Percentiles rank a stretch among this genome's conserved stretches.
These are phyloP conservation scores for Scelioninae gen. 2 DNA, from an alignment of 2,888 invertebrate genomes.

Conservation along the genomic window DNA sequence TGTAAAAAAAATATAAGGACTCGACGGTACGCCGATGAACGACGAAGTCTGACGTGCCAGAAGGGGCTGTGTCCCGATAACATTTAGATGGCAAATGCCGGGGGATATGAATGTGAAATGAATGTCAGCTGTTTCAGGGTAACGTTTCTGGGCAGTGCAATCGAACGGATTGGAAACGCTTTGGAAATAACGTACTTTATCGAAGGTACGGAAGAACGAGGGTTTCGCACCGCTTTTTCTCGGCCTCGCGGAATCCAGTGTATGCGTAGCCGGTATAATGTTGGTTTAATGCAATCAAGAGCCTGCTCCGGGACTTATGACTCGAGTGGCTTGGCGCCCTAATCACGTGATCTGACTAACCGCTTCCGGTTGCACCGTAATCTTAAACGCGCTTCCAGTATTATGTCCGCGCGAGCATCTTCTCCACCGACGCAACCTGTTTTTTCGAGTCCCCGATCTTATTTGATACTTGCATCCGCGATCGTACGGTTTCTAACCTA, in stretches of 20 bases:
- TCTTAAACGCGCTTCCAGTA: constrained; percentile 67
- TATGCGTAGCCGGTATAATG: constrained; percentile 46
- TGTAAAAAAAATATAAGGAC: too few species aligned
- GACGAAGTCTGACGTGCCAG: too few species aligned
- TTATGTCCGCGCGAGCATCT: constrained; percentile 66
- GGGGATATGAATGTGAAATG: too few species aligned
- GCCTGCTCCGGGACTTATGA: constrained; percentile 47
- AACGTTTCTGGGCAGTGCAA: too few species aligned
- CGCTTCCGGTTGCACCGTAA: constrained; percentile 70
- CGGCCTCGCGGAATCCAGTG: constrained; percentile 41
- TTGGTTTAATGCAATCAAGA: constrained; percentile 52
- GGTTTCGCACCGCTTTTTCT: constrained; percentile 51
- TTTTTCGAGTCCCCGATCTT: constrained; percentile 20
- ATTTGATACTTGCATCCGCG: constrained; percentile 1
- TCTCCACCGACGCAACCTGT: constrained; percentile 37
- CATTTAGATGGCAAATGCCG: too few species aligned
- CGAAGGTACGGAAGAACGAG: too few species aligned
- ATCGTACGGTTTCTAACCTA: background rate
- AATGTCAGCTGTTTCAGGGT: too few species aligned
- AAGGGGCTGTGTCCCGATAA: too few species aligned
- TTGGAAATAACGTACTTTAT: too few species aligned
- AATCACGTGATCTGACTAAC: constrained; percentile 73
- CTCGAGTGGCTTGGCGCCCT: constrained; percentile 56
- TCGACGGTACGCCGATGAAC: too few species aligned
- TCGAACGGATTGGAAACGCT: too few species aligned